Evolutionary conservation across 2,888 invertebrate genomes (phyloP), one percentile per base, ranked within the genome.

Genomic region (Tetheella fluctuosa): DNA sequence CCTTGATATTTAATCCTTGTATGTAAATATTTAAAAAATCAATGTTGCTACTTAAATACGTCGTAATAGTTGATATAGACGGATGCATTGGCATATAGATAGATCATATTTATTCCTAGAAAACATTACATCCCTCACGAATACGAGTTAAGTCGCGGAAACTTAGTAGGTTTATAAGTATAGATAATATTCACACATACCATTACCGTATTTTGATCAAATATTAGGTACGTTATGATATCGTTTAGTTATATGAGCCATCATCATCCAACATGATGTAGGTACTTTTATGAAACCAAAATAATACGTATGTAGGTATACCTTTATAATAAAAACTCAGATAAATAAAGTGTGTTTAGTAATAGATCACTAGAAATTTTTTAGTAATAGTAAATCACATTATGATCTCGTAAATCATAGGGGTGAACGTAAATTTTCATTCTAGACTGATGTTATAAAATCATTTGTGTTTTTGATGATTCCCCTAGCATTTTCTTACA

Each of bases 301-400:
- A 17, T 42, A n/a, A 17, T 42, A 42, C 10, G 15, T 1, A 15
- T 6, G 25, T 2, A 4, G 8, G 5, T 8, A 30, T 5, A 34
- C 34, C 12, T 17, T 48, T 48, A 8, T 48, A 48, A 20, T 48
- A 48, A 20, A 39, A 48, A 10, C 42, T 17, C 42, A 20, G 42
- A 20, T 48, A 48, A 48, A 48, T 20, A 48, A 48, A 48, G 20
- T 8, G 7, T 17, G 7, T 48, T 20, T 17, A 17, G 20, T 20
- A 39, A 39, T n/a, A 48, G 17, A 48, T 48, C n/a, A 8, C 42
- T 48, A 48, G 5, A 17, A 48, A 48, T 5, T 17, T 48, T 48
- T 15, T 48, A 48, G 20, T 17, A 48, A 48, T 48, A 48, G 42
- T 48, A 48, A 48, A 48, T 48, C 42, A 48, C 20, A 48, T 17